A percentile compares a stretch with the other conserved stretches of the same genome.
Conservation (phyloP, 1,140 invertebrate genomes). For the Panulirus ornatus region DNA sequence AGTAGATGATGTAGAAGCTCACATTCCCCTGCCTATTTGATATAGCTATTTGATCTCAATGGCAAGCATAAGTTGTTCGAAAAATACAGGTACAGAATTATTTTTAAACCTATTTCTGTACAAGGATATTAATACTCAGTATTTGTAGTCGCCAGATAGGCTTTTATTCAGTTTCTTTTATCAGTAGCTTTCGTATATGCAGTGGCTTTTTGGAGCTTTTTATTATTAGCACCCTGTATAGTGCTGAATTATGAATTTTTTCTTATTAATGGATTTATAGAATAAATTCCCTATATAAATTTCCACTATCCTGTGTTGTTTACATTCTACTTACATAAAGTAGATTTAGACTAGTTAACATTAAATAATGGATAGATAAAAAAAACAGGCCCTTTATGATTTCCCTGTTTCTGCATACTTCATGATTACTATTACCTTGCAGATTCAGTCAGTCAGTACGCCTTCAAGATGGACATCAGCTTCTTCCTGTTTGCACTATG, state of each 20-base stretch:
- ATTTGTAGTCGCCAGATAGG: not conserved
- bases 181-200: not conserved
- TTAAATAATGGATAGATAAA: not conserved
- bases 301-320: not conserved
- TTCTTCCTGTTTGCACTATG: not conserved
- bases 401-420: not conserved
- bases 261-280: not conserved
- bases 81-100: not conserved
- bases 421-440: conserved; percentile 1
- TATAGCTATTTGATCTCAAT: not conserved
- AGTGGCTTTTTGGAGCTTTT: conserved; percentile 3
- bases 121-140: too few relatives aligned
- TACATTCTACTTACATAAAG: not conserved
- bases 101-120: not conserved
- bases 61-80: not conserved
- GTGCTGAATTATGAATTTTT: not conserved
- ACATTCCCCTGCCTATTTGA: not conserved
- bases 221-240: not conserved
- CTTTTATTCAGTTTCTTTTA: not conserved
- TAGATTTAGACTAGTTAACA: not conserved
- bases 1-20: not conserved
- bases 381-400: not conserved
- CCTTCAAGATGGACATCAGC: not conserved
- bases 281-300: not conserved
- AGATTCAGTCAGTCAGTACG: not conserved